A percentile compares a stretch with the other conserved stretches of the same genome.
phyloP scores from a whole-genome alignment of 2,888 invertebrate species.

The Eucera pruinosa region DNA sequence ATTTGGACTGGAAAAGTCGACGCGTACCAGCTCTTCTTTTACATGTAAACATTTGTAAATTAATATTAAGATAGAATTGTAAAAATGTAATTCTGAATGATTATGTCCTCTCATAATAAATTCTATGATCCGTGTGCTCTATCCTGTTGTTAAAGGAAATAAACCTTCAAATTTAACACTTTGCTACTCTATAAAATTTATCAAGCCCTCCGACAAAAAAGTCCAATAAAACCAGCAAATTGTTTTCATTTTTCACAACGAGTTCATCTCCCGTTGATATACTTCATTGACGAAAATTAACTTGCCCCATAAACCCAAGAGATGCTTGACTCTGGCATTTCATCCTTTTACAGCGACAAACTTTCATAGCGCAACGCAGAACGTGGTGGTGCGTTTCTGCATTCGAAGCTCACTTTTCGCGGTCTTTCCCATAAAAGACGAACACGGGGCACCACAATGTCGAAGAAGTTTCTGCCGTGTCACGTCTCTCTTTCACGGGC shows the following conservation, averaged over 20 bases:
- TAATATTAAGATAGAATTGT: too few species aligned
- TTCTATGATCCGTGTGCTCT: too few species aligned
- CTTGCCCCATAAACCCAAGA: neutral
- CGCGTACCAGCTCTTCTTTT: too few species aligned
- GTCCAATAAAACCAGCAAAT: neutral
- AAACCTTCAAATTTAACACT: too few species aligned
- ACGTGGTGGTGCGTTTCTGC: neutral
- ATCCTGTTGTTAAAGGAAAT: too few species aligned
- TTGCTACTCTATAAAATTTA: too few species aligned
- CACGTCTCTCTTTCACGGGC: slow-evolving; percentile 40
- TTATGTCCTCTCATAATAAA: too few species aligned
- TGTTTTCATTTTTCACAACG: neutral
- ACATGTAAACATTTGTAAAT: too few species aligned
- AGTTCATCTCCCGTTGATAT: neutral
- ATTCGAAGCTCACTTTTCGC: slow-evolving; percentile 20
- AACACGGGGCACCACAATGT: neutral
- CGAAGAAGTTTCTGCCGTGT: slow-evolving; percentile 35
- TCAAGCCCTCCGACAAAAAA: too few species aligned
- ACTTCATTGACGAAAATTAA: neutral
- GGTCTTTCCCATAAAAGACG: slow-evolving; percentile 40
- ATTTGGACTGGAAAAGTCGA: too few species aligned
- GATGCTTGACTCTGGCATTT: neutral
- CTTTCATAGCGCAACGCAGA: neutral
- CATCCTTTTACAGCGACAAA: neutral
- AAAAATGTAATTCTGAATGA: too few species aligned